Conservation (phyloP, 2,888 invertebrate genomes). For the Trichogramma dendrolimi region DNA sequence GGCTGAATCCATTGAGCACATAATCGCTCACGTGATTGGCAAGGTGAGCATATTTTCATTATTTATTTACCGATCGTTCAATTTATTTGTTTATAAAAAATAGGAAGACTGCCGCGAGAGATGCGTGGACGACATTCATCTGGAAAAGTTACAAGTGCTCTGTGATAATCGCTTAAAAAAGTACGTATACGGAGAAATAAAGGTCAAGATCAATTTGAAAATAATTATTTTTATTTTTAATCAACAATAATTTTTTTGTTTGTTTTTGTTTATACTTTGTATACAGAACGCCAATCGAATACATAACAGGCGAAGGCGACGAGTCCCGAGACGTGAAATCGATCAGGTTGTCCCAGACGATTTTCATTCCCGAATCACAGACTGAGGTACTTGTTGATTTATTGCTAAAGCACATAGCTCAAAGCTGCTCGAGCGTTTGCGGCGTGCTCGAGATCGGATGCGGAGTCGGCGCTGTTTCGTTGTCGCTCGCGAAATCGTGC, state of each 20-base stretch:
- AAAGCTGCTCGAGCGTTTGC: slow-evolving; percentile 32
- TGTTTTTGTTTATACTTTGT: not conserved
- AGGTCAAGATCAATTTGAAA: too few species aligned
- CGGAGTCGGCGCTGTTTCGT: slow-evolving; percentile 64
- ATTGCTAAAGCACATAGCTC: slow-evolving; percentile 47
- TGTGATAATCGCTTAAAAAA: slow-evolving; percentile 10
- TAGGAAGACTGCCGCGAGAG: not conserved
- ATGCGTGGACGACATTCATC: slow-evolving; percentile 5
- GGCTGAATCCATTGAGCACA: slow-evolving; percentile 57
- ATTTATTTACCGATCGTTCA: too few species aligned
- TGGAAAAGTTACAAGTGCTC: slow-evolving; percentile 10
- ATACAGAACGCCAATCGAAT: slow-evolving; percentile 65
- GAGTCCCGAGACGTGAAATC: slow-evolving; percentile 53
- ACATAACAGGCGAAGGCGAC: slow-evolving; percentile 67
- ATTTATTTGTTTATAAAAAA: not conserved
- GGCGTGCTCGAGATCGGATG: slow-evolving; percentile 63
- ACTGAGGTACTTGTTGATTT: slow-evolving; percentile 63
- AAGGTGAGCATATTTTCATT: slow-evolving; percentile 50
- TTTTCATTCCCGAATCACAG: slow-evolving; percentile 69
- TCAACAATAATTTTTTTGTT: not conserved
- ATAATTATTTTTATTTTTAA: not conserved
- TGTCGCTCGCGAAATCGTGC: slow-evolving; percentile 56
- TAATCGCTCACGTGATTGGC: slow-evolving; percentile 57
- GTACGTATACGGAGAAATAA: not conserved
- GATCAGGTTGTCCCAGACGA: slow-evolving; percentile 59